Conservation (phyloP, 1,140 invertebrate species). For the Papilio polyxenes region DNA sequence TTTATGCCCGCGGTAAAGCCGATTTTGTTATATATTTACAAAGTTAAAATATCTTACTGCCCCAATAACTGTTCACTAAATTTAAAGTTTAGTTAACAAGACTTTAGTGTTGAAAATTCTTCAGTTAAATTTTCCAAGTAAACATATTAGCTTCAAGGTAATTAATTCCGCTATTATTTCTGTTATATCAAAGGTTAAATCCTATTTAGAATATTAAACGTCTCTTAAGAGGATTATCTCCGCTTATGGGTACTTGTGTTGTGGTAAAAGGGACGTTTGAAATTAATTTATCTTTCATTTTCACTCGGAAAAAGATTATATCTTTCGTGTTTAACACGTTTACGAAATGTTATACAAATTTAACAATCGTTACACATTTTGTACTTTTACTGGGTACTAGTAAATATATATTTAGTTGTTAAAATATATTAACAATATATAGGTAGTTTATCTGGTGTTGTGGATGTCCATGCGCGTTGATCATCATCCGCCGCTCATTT, state of each 20-base stretch:
- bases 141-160: neutral
- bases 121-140: neutral
- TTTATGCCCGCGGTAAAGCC: no score
- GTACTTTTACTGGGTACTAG: no score
- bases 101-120: no score
- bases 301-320: neutral
- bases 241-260: neutral
- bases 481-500: no score
- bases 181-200: neutral
- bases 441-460: no score
- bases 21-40: no score
- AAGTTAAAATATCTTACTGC: no score
- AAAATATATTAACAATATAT: no score
- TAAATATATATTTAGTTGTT: no score
- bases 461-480: no score
- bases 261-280: constrained; percentile 17
- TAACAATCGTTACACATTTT: neutral
- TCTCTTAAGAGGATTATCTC: constrained; percentile 7
- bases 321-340: neutral
- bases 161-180: neutral
- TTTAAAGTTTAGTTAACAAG: no score
- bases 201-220: constrained; percentile 7
- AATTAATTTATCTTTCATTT: neutral
- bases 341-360: neutral
- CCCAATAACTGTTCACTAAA: no score